Conservation (phyloP, 2,797 vertebrate species). For the Hephaestus fuliginosus region DNA sequence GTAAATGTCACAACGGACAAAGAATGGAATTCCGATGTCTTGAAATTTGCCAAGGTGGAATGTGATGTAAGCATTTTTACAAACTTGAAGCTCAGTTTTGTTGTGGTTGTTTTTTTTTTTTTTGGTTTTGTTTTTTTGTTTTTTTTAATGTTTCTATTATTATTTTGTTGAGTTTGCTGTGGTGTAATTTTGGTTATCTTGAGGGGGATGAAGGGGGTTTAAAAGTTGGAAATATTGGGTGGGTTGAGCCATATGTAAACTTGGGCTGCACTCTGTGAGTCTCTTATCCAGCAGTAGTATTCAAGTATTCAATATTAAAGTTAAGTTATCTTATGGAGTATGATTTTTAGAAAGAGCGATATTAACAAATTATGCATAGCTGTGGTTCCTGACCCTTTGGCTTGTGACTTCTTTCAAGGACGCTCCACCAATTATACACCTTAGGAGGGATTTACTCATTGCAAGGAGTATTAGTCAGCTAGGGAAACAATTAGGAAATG, state of each 20-base stretch:
- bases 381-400: slow-evolving; percentile 2
- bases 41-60: slow-evolving; percentile 69
- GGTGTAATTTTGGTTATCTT: slow-evolving; percentile 68
- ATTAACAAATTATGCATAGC: background rate
- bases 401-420: background rate
- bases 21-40: slow-evolving; percentile 68
- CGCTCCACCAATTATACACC: background rate
- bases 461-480: background rate
- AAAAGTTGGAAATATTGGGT: slow-evolving; percentile 32
- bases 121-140: slow-evolving; percentile 1
- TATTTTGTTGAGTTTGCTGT: slow-evolving; percentile 69
- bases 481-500: background rate
- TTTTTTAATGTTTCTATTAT: slow-evolving; percentile 31
- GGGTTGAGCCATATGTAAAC: slow-evolving; percentile 68
- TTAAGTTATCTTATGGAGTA: background rate
- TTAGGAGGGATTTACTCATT: background rate
- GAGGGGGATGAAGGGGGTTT: slow-evolving; percentile 26
- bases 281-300: background rate
- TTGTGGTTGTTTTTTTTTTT: slow-evolving; percentile 54
- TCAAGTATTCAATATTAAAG: background rate
- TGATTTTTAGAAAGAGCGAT: background rate
- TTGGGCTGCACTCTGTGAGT: slow-evolving; percentile 57
- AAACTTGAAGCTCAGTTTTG: slow-evolving; percentile 80
- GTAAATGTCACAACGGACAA: slow-evolving; percentile 69
- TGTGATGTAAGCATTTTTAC: slow-evolving; percentile 80